A percentile compares a stretch with the other conserved stretches of the same genome.
Evolutionary conservation across 2,113 vertebrate species (phyloP).

Genomic region (Trinectes maculatus): DNA sequence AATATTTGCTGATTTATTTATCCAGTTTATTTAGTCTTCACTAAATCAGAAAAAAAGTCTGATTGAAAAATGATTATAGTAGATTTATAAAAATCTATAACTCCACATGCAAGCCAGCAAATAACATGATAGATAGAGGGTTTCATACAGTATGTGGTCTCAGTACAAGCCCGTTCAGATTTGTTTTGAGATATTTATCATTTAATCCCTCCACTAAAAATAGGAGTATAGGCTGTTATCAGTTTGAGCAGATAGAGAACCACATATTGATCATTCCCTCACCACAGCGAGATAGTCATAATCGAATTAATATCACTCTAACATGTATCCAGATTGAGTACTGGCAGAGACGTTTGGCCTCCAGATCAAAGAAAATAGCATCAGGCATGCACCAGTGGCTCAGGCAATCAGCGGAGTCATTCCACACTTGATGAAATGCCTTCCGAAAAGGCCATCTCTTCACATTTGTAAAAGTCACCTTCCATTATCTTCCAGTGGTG

Average conservation of each 20-base stretch:
- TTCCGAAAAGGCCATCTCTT: constrained; percentile 79
- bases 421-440: constrained; percentile 67
- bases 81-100: too few relatives aligned
- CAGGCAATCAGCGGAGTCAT: constrained; percentile 45
- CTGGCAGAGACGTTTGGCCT: constrained; percentile 30
- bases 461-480: constrained; percentile 78
- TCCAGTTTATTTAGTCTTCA: too few relatives aligned
- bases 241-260: neutral
- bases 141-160: neutral
- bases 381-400: constrained; percentile 35
- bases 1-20: too few relatives aligned
- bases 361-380: constrained; percentile 5
- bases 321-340: constrained; percentile 32
- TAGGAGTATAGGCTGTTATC: neutral
- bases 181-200: neutral
- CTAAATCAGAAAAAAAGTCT: too few relatives aligned
- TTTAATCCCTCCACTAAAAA: neutral
- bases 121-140: neutral
- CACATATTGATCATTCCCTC: neutral
- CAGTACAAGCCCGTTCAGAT: too few relatives aligned
- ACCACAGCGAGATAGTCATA: neutral
- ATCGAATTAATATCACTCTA: constrained; percentile 16
- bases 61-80: too few relatives aligned
- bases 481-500: constrained; percentile 67
- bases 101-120: neutral